Conservation (phyloP, 2,113 vertebrate genomes). For the Cebus imitator region DNA sequence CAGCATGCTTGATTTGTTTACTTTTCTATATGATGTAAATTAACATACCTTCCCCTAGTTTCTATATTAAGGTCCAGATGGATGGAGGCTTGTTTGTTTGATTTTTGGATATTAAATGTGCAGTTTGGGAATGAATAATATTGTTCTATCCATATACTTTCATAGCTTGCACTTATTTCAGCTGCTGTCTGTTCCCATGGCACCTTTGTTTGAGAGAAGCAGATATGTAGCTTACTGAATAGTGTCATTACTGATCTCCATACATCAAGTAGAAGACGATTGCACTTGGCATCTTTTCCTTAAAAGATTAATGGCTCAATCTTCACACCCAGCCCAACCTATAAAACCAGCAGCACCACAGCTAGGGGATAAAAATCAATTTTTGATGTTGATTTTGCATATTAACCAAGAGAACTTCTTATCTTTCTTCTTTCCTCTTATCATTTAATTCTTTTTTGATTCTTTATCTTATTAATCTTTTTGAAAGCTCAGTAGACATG, state of each 20-base stretch:
- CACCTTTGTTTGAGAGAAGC: constrained; percentile 29
- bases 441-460: constrained; percentile 30
- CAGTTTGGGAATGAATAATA: background rate
- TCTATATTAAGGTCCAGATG: background rate
- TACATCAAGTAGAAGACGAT: constrained; percentile 49
- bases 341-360: constrained; percentile 30
- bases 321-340: background rate
- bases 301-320: constrained; percentile 55
- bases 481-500: background rate
- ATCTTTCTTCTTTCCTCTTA: background rate
- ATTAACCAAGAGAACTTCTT: constrained; percentile 13
- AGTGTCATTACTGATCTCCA: constrained; percentile 10
- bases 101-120: background rate
- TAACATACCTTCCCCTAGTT: background rate
- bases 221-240: constrained; percentile 31
- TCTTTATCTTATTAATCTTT: background rate
- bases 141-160: background rate
- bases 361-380: constrained; percentile 27
- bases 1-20: background rate
- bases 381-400: constrained; percentile 45
- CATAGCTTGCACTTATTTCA: background rate
- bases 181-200: constrained; percentile 21
- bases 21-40: background rate
- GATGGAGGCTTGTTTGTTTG: background rate
- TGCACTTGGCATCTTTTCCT: constrained; percentile 14